Evolutionary conservation across 2,797 vertebrate species (phyloP).

Genomic region (Sandelia bainsii): DNA sequence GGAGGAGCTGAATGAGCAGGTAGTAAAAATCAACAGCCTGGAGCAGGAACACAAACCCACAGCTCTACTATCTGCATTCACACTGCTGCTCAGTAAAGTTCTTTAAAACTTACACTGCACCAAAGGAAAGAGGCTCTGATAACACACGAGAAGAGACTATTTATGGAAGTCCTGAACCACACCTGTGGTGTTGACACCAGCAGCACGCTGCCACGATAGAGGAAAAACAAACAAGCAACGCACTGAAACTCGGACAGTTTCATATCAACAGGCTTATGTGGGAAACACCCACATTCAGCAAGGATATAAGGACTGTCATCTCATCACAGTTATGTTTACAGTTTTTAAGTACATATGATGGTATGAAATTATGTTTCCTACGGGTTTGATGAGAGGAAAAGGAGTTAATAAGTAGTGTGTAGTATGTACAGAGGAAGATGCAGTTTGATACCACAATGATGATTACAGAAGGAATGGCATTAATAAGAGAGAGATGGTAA

Average conservation of each 20-base stretch:
- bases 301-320: not conserved
- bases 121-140: not conserved
- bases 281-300: constrained; percentile 3
- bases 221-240: constrained; percentile 49
- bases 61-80: not conserved
- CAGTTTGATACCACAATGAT: too few relatives aligned
- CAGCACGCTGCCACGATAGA: constrained; percentile 4
- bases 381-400: not conserved
- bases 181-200: constrained; percentile 38
- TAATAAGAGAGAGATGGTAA: too few relatives aligned
- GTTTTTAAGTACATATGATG: too few relatives aligned
- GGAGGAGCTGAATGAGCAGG: constrained; percentile 9
- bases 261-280: constrained; percentile 1
- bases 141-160: not conserved
- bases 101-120: not conserved
- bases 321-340: not conserved
- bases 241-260: constrained; percentile 31
- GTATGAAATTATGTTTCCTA: not conserved
- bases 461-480: too few relatives aligned
- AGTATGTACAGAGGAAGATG: too few relatives aligned
- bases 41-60: constrained; percentile 22
- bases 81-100: not conserved
- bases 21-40: constrained; percentile 5
- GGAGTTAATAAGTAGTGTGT: too few relatives aligned
- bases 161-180: constrained; percentile 26